Evolutionary conservation across 2,113 vertebrate genomes (phyloP), one percentile per base, ranked within the genome.

Genomic region (Osmerus eperlanus): DNA sequence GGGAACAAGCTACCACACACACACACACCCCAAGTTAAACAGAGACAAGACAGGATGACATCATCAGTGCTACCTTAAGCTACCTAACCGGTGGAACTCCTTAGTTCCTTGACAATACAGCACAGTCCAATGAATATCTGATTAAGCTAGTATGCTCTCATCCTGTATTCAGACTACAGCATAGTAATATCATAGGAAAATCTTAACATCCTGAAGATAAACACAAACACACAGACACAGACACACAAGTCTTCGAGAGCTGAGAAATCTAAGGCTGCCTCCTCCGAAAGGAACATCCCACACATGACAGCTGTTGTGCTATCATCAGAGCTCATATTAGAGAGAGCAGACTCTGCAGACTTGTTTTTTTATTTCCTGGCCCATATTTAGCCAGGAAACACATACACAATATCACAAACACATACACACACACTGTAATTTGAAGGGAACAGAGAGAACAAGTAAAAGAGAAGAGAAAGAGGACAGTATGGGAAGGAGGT

Each of bases 231-330:
- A 67, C 23, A 67, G 13, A 67, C 41, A 63, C 61, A 63, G 3
- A 63, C 65, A 66, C 36, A 47, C 65, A 66, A 68, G 23, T n/a
- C 23, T n/a, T 19, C 41, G 9, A 68, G 52, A 58, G 6, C 67
- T 70, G 68, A 60, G 56, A 70, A 59, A 36, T 41, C 54, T 2
- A 29, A 62, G 18, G 59, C 54, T 55, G 68, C 55, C 68, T 41
- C 29, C 68, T 41, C 41, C 19, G 56, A 59, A 56, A 16, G n/a
- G 41, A 32, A 70, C 21, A 70, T 23, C 41, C 59, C 68, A 70
- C 68, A 70, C 68, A 70, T 29, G 29, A 12, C 29, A 60, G 68
- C 53, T 68, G 29, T 18, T 28, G 53, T 32, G 67, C 19, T 68
- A 59, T 58, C 53, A 69, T 69, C 28, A 32, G 16, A 70, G n/a